A percentile compares a stretch with the other conserved stretches of the same genome.
These are phyloP conservation scores for Rhinoderma darwinii DNA, from an alignment of 2,113 vertebrate species.

Conservation along the genomic window DNA sequence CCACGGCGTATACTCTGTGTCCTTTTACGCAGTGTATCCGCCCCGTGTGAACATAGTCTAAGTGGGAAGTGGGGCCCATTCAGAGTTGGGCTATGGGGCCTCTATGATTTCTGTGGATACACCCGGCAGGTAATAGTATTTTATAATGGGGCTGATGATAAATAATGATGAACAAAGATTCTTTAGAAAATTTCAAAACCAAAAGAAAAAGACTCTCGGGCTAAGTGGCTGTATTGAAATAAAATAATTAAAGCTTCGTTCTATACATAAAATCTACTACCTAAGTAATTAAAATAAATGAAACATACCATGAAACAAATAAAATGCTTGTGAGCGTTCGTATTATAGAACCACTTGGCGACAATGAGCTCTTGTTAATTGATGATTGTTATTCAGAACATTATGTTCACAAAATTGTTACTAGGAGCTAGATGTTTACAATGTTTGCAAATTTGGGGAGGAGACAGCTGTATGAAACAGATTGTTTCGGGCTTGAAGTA, in stretches of 20 bases:
- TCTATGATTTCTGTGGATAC: too few species aligned
- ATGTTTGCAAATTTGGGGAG: conserved; percentile 50
- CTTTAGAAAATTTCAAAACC: background rate
- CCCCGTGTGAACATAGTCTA: too few species aligned
- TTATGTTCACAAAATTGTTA: conserved; percentile 56
- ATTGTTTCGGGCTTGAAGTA: conserved; percentile 56
- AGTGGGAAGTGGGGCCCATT: too few species aligned
- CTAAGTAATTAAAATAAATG: background rate
- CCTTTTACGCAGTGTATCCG: too few species aligned
- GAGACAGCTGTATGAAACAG: conserved; percentile 56
- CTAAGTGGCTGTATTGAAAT: conserved; percentile 10
- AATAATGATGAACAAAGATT: background rate
- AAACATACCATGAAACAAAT: conserved; percentile 13
- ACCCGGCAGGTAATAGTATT: background rate
- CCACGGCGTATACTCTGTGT: too few species aligned
- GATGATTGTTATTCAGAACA: conserved; percentile 55
- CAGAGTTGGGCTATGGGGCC: too few species aligned
- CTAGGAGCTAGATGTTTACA: conserved; percentile 44
- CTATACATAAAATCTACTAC: conserved; percentile 2
- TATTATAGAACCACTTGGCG: conserved; percentile 1
- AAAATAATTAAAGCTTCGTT: background rate
- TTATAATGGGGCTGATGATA: background rate
- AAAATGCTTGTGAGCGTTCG: background rate
- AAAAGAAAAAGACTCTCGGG: background rate
- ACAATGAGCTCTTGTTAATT: conserved; percentile 49